These are phyloP conservation scores for Doryteuthis pealeii DNA, from an alignment of 1,140 invertebrate species.

Conservation along the genomic window DNA sequence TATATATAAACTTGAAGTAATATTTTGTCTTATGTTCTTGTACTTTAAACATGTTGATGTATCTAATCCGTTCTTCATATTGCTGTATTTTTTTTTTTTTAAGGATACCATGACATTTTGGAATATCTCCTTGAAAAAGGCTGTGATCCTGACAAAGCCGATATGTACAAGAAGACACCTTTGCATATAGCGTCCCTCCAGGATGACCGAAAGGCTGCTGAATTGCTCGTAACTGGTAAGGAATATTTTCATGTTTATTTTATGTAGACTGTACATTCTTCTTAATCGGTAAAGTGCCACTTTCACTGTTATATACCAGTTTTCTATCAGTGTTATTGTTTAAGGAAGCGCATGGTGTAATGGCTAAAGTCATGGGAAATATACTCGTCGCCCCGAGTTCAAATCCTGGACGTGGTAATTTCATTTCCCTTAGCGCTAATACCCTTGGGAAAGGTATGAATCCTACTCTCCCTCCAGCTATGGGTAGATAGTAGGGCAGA, in stretches of 20 bases:
- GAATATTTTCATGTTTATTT: background rate
- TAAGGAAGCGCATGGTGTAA: background rate
- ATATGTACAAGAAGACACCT: slow-evolving; percentile 40
- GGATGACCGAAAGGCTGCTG: slow-evolving; percentile 26
- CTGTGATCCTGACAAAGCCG: slow-evolving; percentile 36
- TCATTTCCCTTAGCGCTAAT: too few relatives aligned
- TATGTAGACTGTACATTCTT: background rate
- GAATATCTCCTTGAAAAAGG: slow-evolving; percentile 31
- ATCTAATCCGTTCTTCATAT: too few relatives aligned
- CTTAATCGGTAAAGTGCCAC: background rate
- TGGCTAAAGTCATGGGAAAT: too few relatives aligned
- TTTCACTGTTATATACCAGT: too few relatives aligned
- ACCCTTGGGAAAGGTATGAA: too few relatives aligned
- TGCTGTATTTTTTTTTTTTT: slow-evolving; percentile 4
- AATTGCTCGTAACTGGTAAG: slow-evolving; percentile 36
- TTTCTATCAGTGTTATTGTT: background rate
- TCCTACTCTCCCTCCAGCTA: too few relatives aligned
- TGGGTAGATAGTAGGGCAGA: too few relatives aligned
- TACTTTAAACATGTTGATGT: too few relatives aligned
- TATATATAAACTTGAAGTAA: too few relatives aligned
- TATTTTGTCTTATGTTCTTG: too few relatives aligned
- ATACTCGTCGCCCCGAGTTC: too few relatives aligned
- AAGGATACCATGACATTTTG: slow-evolving; percentile 34
- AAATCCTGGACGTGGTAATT: too few relatives aligned
- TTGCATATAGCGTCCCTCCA: slow-evolving; percentile 34